phyloP scores from a whole-genome alignment of 2,113 vertebrate species.

The Macrotus californicus region DNA sequence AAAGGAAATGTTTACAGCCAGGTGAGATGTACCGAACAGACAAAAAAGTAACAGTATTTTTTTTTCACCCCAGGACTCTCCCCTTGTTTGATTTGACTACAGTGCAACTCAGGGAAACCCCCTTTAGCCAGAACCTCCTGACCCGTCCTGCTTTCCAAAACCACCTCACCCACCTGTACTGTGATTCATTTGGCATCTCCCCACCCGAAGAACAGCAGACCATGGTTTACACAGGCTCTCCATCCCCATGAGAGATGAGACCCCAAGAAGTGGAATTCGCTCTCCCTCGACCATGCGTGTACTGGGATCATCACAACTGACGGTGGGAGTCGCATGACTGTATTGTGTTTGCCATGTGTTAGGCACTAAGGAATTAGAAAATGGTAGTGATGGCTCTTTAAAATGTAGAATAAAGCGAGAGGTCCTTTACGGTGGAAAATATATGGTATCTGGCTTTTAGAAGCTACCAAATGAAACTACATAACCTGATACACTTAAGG shows the following conservation, averaged over 20 bases:
- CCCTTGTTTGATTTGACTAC: conserved; percentile 82
- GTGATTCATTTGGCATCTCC: conserved; percentile 50
- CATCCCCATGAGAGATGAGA: background rate
- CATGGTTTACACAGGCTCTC: background rate
- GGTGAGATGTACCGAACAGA: background rate
- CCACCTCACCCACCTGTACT: conserved; percentile 67
- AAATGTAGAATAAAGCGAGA: conserved; percentile 29
- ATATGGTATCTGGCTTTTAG: background rate
- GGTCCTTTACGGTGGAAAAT: background rate
- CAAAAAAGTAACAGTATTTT: background rate
- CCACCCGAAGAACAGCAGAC: background rate
- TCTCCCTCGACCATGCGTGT: background rate
- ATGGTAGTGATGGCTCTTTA: conserved; percentile 7
- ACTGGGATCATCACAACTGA: background rate
- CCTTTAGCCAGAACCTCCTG: conserved; percentile 71
- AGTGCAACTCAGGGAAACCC: conserved; percentile 77
- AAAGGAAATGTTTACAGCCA: conserved; percentile 34
- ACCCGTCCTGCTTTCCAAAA: conserved; percentile 54
- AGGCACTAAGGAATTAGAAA: background rate
- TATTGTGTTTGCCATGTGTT: background rate
- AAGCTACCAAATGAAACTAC: conserved; percentile 5
- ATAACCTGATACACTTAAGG: background rate
- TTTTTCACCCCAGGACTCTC: conserved; percentile 75
- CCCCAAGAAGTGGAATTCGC: background rate
- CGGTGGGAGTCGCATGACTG: background rate